These are phyloP conservation scores for Australoheros scitulus DNA, from an alignment of 2,113 vertebrate species.

Conservation along the genomic window DNA sequence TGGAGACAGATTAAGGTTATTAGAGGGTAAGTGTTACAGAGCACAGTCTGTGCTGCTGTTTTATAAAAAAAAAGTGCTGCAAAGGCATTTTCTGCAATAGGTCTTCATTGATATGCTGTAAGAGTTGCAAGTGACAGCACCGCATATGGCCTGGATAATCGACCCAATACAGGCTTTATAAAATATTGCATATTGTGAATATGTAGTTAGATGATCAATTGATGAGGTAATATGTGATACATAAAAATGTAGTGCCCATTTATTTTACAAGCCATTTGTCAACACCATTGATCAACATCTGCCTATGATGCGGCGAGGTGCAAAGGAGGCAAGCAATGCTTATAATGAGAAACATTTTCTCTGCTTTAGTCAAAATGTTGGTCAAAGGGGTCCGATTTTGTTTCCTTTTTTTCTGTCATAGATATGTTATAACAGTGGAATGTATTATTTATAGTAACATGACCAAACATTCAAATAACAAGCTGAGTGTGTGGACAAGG, in stretches of 20 bases:
- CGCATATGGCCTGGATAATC: constrained; percentile 1
- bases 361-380: neutral
- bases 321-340: neutral
- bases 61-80: constrained; percentile 26
- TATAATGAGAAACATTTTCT: neutral
- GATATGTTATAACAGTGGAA: neutral
- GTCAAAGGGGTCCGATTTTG: neutral
- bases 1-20: constrained; percentile 12
- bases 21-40: constrained; percentile 15
- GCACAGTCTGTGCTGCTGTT: constrained; percentile 5
- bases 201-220: neutral
- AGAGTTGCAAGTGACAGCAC: constrained; percentile 20
- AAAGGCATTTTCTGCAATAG: constrained; percentile 19
- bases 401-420: neutral
- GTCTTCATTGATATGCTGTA: constrained; percentile 10
- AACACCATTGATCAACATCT: neutral
- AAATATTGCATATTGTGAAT: constrained; percentile 12
- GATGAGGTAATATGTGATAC: neutral
- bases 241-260: neutral
- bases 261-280: neutral
- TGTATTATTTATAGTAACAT: neutral
- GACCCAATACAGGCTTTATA: neutral
- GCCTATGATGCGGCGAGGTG: neutral
- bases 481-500: neutral
- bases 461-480: neutral